Evolutionary conservation across 2,113 vertebrate genomes (phyloP).

Genomic region (Ranitomeya imitator): DNA sequence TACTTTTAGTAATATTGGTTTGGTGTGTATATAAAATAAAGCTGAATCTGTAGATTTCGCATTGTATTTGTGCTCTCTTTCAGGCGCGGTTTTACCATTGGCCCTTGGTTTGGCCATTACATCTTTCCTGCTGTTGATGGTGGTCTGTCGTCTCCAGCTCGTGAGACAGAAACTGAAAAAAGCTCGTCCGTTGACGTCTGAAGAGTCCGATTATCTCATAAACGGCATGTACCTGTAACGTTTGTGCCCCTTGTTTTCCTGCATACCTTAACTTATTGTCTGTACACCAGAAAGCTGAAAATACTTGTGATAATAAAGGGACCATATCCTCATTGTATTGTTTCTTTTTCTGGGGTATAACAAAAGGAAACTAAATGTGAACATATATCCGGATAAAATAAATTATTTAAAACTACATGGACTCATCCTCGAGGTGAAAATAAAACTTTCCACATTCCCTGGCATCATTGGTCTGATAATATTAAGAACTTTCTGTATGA

Average conservation of each 20-base stretch:
- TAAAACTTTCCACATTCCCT: no score
- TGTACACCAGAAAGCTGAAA: not conserved
- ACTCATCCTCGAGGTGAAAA: no score
- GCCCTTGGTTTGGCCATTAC: constrained; percentile 92
- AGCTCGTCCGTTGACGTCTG: constrained; percentile 90
- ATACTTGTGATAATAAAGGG: constrained; percentile 3
- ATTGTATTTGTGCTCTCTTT: not conserved
- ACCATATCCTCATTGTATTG: not conserved
- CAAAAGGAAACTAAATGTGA: not conserved
- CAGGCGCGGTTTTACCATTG: constrained; percentile 93
- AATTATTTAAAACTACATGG: no score
- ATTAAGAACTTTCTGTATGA: no score
- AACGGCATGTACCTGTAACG: constrained; percentile 97
- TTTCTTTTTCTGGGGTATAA: not conserved
- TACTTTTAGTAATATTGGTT: no score
- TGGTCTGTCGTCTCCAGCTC: constrained; percentile 85
- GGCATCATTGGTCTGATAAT: no score
- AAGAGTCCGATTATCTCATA: constrained; percentile 99
- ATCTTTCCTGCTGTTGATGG: constrained; percentile 89
- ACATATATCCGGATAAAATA: not conserved
- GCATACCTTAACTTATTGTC: constrained; percentile 2
- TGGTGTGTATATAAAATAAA: no score
- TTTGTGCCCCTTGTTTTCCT: constrained; percentile 7
- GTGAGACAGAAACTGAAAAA: constrained; percentile 93
- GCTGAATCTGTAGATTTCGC: not conserved